Base-by-base conservation (phyloP, 2,888 invertebrate species). In the Bugula neritina region DNA sequence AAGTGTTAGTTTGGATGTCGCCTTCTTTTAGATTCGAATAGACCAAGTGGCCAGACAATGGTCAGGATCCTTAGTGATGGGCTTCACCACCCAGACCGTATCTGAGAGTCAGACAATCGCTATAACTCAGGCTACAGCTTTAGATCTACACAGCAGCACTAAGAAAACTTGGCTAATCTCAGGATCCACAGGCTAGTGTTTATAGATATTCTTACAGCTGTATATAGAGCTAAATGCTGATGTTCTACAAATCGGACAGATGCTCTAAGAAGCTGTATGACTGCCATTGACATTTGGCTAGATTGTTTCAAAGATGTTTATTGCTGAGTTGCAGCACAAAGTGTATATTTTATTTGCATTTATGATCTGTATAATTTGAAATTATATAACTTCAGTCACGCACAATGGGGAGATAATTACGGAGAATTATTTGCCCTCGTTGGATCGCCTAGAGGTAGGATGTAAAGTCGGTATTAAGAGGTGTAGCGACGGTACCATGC, bases 51-150 rank as follows among this genome's bases (percentile, higher is more conserved):
- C 93, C 5, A 91, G 91, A 76, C 89, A 92, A 76, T 95, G 94
- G 94, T 92, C 92, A 25, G 94, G 95, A 5, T 92, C 92, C 74
- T 89, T 95, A 71, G 92, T 93, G 86, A 90, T 95, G 76, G 93
- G 93, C 1, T 90, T 94, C 25, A 94, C 93, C 0, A 90, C 91
- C 0, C 90, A 92, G 74, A 77, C 84, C 73, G 88, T 82, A 87
- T 89, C 83, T 86, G 90, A 77, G 86, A 88, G 83, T 25, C 87
- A 90, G 27, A 88, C 89, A 77, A 86, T 88, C 74, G 73, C 82
- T 75, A 79, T 76, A 17, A 75, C 84, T n/a, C 83, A 83, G 5
- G 52, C 79, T 10, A 75, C 77, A 17, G 81, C 80, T n/a, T 73
- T 77, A 23, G 80, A 80, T 34, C 76, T 83, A 69, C 79, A 76